Conservation (phyloP, 2,113 vertebrate genomes). For the Tyrannus savana region DNA sequence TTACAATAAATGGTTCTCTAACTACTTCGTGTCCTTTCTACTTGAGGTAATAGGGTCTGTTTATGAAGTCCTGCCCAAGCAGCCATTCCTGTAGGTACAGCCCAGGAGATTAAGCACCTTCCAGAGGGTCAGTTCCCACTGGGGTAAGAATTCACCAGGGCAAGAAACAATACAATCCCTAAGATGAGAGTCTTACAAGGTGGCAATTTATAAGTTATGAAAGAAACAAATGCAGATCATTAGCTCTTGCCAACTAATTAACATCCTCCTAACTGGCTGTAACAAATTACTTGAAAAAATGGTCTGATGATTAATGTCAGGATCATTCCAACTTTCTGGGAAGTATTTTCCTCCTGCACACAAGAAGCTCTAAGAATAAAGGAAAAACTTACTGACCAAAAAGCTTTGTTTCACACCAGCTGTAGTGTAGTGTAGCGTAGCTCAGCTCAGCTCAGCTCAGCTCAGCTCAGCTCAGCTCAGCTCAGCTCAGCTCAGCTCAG, state of each 20-base stretch:
- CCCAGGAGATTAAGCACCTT: rapidly evolving
- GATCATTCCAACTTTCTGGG: not conserved
- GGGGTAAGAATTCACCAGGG: not conserved
- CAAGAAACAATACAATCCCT: not conserved
- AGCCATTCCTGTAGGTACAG: not conserved
- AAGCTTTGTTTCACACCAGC: not conserved
- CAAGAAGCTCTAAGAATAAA: not conserved
- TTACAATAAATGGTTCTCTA: not conserved
- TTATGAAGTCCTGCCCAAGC: not conserved
- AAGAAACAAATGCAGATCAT: not conserved
- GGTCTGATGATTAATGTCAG: not conserved
- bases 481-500: no score
- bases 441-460: no score
- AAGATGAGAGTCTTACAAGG: not conserved
- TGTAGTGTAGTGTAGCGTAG: not conserved
- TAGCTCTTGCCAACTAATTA: not conserved
- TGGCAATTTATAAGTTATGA: not conserved
- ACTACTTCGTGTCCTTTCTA: not conserved
- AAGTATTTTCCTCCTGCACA: not conserved
- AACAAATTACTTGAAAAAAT: not conserved
- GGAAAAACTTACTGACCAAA: not conserved
- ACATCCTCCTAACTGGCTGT: not conserved
- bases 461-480: no score
- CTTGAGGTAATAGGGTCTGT: not conserved
- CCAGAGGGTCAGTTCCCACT: not conserved